Base-by-base conservation (phyloP, 2,797 vertebrate genomes). In the Thamnophis elegans region DNA sequence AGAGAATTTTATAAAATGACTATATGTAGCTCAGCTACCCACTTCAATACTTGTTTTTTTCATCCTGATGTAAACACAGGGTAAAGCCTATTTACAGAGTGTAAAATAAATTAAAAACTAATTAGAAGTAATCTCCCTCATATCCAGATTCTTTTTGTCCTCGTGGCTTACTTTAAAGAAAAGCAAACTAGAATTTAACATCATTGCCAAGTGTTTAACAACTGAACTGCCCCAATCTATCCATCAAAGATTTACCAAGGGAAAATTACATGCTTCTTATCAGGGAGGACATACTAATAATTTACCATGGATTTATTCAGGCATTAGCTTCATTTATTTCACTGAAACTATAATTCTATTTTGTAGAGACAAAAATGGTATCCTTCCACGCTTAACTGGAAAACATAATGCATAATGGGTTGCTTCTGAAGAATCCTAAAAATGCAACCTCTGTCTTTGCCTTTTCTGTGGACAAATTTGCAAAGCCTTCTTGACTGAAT, bases 41-140 rank as follows among this genome's bases (percentile, higher is more conserved):
- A 97, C 97, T 98, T 98, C 98, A 98, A 98, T 98, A 98, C 97
- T 98, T 97, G 98, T 97, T 97, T 97, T 42, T 96, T 97, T 97
- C 98, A 98, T 97, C 97, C 97, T 98, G 98, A 98, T 97, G 98
- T 97, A 98, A 98, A 98, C 97, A 98, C 97, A 98, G 97, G 95
- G 97, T 97, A 97, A 97, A 97, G 96, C 97, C 95, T 97, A 96
- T 95, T 96, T 97, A 97, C 97, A 96, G 96, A 95, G 94, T 97
- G 97, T 97, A 97, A 97, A 97, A 97, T 97, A 97, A 97, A 97
- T 97, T 96, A 96, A 88, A 97, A 56, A 87, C 18, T 97, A 97
- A 97, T 97, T 97, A 96, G 96, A 97, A 97, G 96, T 96, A 97
- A 97, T 97, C 97, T 95, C 95, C 91, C 89, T 9, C 16, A 5